Conservation (phyloP, 2,797 vertebrate species). For the Columba guinea region DNA sequence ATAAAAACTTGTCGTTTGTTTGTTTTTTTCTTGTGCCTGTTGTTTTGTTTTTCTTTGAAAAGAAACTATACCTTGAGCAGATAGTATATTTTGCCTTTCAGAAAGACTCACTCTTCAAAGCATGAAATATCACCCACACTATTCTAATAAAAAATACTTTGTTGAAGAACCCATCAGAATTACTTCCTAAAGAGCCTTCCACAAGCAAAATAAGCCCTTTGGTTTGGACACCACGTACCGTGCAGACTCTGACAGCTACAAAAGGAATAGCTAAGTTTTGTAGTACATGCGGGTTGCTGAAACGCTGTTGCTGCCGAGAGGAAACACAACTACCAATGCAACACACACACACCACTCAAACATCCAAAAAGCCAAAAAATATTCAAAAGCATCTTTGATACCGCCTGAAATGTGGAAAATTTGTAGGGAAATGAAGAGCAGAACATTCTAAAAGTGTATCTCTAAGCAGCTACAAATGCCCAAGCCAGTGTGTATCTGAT, state of each 20-base stretch:
- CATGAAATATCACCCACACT: background rate
- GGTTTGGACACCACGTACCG: background rate
- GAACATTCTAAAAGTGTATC: background rate
- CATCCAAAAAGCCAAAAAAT: background rate
- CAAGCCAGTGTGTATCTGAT: background rate
- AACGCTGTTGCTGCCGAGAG: background rate
- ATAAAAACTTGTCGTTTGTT: rapidly evolving
- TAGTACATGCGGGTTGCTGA: rapidly evolving
- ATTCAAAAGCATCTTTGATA: background rate
- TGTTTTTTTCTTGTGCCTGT: background rate
- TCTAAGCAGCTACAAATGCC: background rate
- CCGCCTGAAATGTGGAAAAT: background rate
- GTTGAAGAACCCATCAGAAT: background rate
- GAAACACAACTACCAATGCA: background rate
- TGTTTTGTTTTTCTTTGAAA: background rate
- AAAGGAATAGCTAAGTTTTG: background rate
- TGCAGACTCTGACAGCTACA: background rate
- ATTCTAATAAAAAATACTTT: background rate
- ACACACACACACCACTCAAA: background rate
- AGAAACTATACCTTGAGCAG: background rate
- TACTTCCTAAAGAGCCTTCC: background rate
- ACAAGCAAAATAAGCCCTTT: background rate
- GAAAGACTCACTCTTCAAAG: background rate
- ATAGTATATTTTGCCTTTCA: background rate
- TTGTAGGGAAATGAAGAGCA: background rate